phyloP scores from a whole-genome alignment of 2,888 invertebrate genomes.

The Alviniconcha strummeri region DNA sequence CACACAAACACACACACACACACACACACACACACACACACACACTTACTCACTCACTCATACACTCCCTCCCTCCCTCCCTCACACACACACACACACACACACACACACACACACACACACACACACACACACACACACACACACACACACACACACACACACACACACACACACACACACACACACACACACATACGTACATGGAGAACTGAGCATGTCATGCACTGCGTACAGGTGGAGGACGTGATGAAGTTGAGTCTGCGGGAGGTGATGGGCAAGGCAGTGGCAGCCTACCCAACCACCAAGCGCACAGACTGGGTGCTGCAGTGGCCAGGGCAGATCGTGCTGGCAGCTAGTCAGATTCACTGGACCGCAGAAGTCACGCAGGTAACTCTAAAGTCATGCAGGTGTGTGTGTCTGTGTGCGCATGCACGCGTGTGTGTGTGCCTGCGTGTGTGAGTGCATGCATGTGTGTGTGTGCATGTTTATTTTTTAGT shows the following conservation, averaged over 20 bases:
- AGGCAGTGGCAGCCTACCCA: conserved; percentile 67
- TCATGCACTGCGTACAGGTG: conserved; percentile 53
- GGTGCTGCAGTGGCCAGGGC: conserved; percentile 73
- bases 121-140: no score
- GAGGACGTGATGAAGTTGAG: conserved; percentile 72
- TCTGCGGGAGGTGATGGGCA: conserved; percentile 61
- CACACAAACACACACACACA: no score
- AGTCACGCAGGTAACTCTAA: conserved; percentile 64
- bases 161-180: no score
- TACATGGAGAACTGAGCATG: no score
- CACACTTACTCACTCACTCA: no score
- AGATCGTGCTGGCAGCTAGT: conserved; percentile 72
- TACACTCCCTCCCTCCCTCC: no score
- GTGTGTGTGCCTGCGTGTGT: neutral
- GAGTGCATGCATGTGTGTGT: neutral
- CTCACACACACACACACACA: no score
- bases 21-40: no score
- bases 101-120: no score
- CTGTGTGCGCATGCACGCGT: neutral
- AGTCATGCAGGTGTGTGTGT: neutral
- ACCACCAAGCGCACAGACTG: conserved; percentile 65
- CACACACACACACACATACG: no score
- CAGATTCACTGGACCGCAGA: conserved; percentile 73
- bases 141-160: no score
- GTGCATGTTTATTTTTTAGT: neutral